Conservation (phyloP, 1,140 invertebrate species). For the Drosophila teissieri region DNA sequence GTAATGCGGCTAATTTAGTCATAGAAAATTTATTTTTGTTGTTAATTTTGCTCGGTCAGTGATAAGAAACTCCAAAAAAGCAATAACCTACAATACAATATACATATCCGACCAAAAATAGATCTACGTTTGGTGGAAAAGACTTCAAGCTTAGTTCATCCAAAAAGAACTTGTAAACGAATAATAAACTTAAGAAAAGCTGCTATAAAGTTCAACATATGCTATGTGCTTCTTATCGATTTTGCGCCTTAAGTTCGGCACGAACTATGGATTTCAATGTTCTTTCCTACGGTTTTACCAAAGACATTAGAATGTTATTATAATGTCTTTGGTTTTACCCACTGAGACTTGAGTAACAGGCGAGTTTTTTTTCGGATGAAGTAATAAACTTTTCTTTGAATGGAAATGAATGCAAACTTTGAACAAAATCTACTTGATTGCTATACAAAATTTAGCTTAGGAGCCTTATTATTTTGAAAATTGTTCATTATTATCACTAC, state of each 20-base stretch:
- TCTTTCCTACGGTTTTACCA: not conserved
- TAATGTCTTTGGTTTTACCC: not conserved
- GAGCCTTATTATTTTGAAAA: too few relatives aligned
- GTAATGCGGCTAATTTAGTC: slow-evolving; percentile 4
- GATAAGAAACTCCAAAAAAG: slow-evolving; percentile 2
- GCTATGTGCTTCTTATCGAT: not conserved
- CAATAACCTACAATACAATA: not conserved
- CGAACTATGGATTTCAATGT: not conserved
- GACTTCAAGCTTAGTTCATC: too few relatives aligned
- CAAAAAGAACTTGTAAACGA: too few relatives aligned
- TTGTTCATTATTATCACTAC: too few relatives aligned
- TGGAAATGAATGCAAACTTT: not conserved
- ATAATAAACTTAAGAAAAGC: not conserved
- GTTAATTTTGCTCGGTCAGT: not conserved
- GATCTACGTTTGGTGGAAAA: too few relatives aligned
- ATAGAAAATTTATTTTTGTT: not conserved
- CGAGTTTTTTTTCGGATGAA: not conserved
- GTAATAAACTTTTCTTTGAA: not conserved
- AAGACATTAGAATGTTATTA: too few relatives aligned
- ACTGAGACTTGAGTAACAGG: not conserved
- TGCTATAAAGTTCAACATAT: not conserved
- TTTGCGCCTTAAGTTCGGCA: not conserved
- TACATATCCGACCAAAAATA: not conserved
- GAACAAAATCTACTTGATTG: too few relatives aligned
- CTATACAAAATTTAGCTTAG: too few relatives aligned